Percentiles rank a stretch among this genome's conserved stretches.
These are phyloP conservation scores for Phalloptychus januarius DNA, from an alignment of 2,797 vertebrate genomes.

Conservation along the genomic window DNA sequence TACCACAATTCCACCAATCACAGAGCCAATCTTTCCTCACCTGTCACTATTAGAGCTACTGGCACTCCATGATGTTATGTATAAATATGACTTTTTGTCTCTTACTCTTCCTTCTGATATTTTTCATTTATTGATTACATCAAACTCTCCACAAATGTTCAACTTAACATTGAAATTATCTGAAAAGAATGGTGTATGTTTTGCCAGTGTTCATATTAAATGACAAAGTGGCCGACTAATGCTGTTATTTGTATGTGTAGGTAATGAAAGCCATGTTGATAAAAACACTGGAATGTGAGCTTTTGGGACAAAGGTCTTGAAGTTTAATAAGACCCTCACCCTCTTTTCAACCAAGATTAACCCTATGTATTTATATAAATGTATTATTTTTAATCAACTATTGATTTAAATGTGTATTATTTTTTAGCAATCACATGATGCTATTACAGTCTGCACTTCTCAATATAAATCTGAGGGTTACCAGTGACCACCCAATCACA, in stretches of 20 bases:
- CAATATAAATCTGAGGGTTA: constrained; percentile 43
- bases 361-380: neutral
- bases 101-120: neutral
- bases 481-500: constrained; percentile 76
- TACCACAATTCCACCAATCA: neutral
- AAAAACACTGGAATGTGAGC: neutral
- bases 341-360: neutral
- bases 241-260: neutral
- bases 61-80: neutral
- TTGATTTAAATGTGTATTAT: neutral
- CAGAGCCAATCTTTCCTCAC: neutral
- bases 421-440: constrained; percentile 8
- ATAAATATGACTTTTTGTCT: neutral
- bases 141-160: neutral
- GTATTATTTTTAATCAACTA: neutral
- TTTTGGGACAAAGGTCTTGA: neutral
- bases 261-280: neutral
- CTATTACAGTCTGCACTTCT: constrained; percentile 23
- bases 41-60: neutral
- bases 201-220: neutral
- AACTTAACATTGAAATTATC: neutral
- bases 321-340: neutral
- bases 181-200: neutral
- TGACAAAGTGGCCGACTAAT: neutral
- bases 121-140: neutral